These are phyloP conservation scores for Neolamprologus falcicula DNA, from an alignment of 2,113 vertebrate species.

Conservation along the genomic window DNA sequence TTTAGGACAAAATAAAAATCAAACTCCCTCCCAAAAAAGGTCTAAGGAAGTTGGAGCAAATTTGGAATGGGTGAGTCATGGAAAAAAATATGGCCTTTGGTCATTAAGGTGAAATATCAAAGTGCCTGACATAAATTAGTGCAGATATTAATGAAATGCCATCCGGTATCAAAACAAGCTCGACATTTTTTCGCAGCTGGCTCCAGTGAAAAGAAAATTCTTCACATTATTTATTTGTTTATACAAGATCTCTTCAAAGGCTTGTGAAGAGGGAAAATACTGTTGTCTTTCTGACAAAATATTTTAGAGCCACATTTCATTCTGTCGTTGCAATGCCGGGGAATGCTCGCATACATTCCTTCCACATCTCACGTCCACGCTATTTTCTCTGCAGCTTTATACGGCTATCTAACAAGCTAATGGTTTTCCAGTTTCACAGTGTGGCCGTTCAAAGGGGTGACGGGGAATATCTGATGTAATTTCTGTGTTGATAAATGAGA, in stretches of 20 bases:
- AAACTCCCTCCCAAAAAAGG: not conserved
- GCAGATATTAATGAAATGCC: constrained; percentile 59
- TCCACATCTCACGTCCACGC: constrained; percentile 51
- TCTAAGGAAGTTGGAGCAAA: constrained; percentile 1
- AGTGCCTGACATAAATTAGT: constrained; percentile 47
- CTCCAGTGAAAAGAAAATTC: constrained; percentile 54
- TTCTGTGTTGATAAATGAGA: constrained; percentile 76
- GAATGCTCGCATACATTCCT: constrained; percentile 63
- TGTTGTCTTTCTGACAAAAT: constrained; percentile 57
- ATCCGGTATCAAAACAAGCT: constrained; percentile 60
- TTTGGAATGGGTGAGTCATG: constrained; percentile 15
- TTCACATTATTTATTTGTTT: constrained; percentile 67
- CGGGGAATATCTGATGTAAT: constrained; percentile 69
- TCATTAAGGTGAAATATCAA: constrained; percentile 54
- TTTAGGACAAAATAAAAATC: not conserved
- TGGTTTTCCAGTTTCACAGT: constrained; percentile 54
- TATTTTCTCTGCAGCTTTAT: constrained; percentile 64
- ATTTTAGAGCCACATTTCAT: constrained; percentile 62
- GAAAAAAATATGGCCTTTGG: constrained; percentile 1
- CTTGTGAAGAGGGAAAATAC: constrained; percentile 35
- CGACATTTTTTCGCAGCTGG: constrained; percentile 46
- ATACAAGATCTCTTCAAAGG: constrained; percentile 59
- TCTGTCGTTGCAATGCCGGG: constrained; percentile 18
- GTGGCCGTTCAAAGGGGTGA: constrained; percentile 59
- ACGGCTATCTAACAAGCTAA: constrained; percentile 63